phyloP scores from a whole-genome alignment of 2,113 vertebrate species.

The Brachypodius melanocephalos region DNA sequence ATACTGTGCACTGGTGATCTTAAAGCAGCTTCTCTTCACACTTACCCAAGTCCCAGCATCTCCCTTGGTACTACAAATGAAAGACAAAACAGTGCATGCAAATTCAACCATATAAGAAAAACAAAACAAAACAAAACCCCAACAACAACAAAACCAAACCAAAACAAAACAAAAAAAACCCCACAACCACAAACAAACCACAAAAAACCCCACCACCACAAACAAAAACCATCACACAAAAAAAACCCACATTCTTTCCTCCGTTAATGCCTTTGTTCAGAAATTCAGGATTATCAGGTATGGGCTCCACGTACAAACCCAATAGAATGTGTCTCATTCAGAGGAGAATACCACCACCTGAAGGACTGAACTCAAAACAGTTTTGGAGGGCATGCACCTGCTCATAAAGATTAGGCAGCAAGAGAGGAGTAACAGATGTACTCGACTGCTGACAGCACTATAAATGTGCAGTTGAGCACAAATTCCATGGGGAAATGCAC shows the following conservation, averaged over 20 bases:
- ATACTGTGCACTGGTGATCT: not conserved
- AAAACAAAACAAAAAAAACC: no score
- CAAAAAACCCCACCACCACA: no score
- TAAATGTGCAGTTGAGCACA: not conserved
- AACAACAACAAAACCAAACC: no score
- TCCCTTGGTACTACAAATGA: not conserved
- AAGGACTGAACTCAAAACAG: not conserved
- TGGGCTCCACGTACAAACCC: accelerated
- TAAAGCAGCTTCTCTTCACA: not conserved
- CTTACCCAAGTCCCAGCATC: not conserved
- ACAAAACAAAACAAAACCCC: no score
- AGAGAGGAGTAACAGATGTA: not conserved
- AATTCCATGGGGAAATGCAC: not conserved
- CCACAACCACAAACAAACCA: no score
- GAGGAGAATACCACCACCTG: not conserved
- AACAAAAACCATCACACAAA: no score
- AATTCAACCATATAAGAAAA: not conserved
- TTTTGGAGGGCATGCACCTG: not conserved
- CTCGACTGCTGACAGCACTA: not conserved
- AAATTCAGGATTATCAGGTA: not conserved
- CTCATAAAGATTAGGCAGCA: not conserved
- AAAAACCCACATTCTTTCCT: not conserved
- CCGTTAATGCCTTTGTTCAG: not conserved
- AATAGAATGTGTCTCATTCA: not conserved
- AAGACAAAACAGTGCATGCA: not conserved